phyloP scores from a whole-genome alignment of 2,888 invertebrate genomes.

The Bellardia pandia region DNA sequence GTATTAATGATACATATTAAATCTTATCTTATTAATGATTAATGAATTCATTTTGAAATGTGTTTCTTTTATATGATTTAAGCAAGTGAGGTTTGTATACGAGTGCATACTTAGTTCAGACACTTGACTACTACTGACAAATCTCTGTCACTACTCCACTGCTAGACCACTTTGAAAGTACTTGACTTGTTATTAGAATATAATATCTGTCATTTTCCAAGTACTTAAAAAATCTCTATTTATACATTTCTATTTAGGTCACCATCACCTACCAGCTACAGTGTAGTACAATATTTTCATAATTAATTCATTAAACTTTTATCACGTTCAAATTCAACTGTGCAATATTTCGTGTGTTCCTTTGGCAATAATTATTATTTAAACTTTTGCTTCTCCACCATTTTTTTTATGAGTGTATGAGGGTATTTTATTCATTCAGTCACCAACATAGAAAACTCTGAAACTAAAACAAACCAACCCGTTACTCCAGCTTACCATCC shows the following conservation, averaged over 20 bases:
- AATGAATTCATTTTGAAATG: too few species aligned
- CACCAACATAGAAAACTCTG: conserved; percentile 49
- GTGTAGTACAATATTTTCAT: conserved; percentile 18
- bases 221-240: neutral
- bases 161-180: too few species aligned
- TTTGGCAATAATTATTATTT: conserved; percentile 54
- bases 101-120: too few species aligned
- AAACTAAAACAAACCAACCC: conserved; percentile 30
- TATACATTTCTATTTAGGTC: conserved; percentile 34
- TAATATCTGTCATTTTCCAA: neutral
- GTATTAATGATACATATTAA: too few species aligned
- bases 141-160: too few species aligned
- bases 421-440: conserved; percentile 45
- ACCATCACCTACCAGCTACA: neutral
- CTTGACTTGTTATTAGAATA: too few species aligned
- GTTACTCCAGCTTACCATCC: neutral
- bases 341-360: conserved; percentile 38
- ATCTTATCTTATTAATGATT: too few species aligned
- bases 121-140: too few species aligned
- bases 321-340: conserved; percentile 46
- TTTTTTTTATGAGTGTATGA: conserved; percentile 38
- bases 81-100: too few species aligned
- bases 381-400: conserved; percentile 11
- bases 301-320: conserved; percentile 61
- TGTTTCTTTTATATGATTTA: too few species aligned